Base-by-base conservation (phyloP, 1,140 invertebrate species). In the Adelges cooleyi region DNA sequence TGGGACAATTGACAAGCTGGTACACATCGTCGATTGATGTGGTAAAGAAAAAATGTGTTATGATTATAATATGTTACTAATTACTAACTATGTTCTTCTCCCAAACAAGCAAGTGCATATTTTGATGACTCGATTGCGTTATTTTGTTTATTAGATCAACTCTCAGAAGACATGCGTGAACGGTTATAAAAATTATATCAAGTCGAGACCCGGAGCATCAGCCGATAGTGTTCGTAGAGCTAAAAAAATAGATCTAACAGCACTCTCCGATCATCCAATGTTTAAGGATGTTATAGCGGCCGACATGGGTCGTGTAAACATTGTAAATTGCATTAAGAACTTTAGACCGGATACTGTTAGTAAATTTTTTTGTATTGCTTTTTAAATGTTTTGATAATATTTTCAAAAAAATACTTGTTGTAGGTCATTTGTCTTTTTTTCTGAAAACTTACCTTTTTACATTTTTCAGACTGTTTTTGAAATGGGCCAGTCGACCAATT, bases 401-500 rank as follows among this genome's bases (percentile, higher is more conserved):
- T 66, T 67, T 69, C 8, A 52, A 10, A 8, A 52, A 23, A 29
- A 52, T 23, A 52, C 18, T 20, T 23, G 8, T 22, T 23, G 50
- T 23, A 54, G n/a, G n/a, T n/a, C n/a, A n/a, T n/a, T n/a, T n/a
- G n/a, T n/a, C n/a, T n/a, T n/a, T n/a, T n/a, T n/a, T n/a, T n/a
- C n/a, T n/a, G n/a, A n/a, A n/a, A n/a, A n/a, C n/a, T n/a, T n/a
- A n/a, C n/a, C 29, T 6, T 71, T 69, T 62, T 69, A 69, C 71
- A 71, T 67, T 68, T 81, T 83, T 33, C 72, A 95, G 90, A 98
- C 93, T 10, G 88, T 98, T 71, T 94, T 98, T 77, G 95, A 98
- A 78, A 80, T 97, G 25, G 87, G 89, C 65, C 80, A 82, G 6
- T 90, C 87, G 65, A 82, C 85, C 62, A 90, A 90, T 68, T 89